These are phyloP conservation scores for Pyrocephalus nanus DNA, from an alignment of 2,797 vertebrate genomes.

Conservation along the genomic window DNA sequence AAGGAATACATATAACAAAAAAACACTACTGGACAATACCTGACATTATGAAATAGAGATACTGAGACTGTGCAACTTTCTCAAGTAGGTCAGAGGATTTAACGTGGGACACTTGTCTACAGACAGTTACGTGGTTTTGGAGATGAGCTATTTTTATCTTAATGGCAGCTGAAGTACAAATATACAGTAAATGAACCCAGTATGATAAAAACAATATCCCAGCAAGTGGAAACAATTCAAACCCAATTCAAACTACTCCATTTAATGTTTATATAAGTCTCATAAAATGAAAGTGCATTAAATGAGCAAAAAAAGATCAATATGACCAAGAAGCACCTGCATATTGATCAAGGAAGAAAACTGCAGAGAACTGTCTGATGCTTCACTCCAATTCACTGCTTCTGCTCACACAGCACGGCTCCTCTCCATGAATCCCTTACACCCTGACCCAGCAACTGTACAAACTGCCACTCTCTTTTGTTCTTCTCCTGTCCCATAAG, in stretches of 20 bases:
- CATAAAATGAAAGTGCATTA: constrained; percentile 37
- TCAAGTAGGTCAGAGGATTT: neutral
- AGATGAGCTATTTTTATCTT: neutral
- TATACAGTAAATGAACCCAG: neutral
- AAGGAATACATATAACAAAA: neutral
- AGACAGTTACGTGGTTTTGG: neutral
- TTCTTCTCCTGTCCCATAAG: neutral
- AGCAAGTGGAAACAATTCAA: constrained; percentile 35
- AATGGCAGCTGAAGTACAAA: neutral
- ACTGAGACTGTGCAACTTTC: neutral
- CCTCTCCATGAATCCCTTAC: neutral
- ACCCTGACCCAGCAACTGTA: neutral
- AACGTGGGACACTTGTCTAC: neutral
- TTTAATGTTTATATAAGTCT: neutral
- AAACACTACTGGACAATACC: neutral
- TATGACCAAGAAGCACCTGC: constrained; percentile 3
- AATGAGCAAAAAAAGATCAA: constrained; percentile 20
- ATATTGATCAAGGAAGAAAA: constrained; percentile 28
- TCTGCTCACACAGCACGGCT: neutral
- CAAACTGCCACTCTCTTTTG: neutral
- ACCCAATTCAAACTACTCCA: neutral
- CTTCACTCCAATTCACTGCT: neutral
- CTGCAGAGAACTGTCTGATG: neutral
- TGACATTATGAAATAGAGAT: neutral
- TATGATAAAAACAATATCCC: neutral